phyloP scores from a whole-genome alignment of 92 coral and sea anemone genomes.

The Pocillopora grandis region DNA sequence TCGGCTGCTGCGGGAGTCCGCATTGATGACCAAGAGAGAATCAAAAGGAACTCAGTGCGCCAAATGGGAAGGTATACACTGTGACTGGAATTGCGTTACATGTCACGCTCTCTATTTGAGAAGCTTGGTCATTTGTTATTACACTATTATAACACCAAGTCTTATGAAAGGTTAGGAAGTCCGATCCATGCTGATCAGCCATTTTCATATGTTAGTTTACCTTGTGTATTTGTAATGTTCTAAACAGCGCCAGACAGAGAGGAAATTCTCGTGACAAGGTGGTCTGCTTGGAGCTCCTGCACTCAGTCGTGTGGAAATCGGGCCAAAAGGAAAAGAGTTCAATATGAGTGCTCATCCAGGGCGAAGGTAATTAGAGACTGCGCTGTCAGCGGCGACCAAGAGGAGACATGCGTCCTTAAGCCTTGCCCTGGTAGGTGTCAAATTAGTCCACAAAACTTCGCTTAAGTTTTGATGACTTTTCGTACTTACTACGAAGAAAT shows the following conservation, averaged over 20 bases:
- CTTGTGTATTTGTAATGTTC: not conserved
- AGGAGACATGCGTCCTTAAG: conserved; percentile 38
- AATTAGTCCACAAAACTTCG: not conserved
- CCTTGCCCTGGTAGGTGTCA: conserved; percentile 57
- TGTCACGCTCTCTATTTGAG: too few species aligned
- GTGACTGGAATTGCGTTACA: too few species aligned
- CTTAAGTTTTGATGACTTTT: not conserved
- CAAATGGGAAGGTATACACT: too few species aligned
- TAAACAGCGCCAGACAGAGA: conserved; percentile 20
- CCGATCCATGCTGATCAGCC: too few species aligned
- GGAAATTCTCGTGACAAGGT: conserved; percentile 41
- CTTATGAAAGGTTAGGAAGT: too few species aligned
- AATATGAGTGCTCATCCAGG: conserved; percentile 9
- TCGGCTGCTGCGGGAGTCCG: too few species aligned
- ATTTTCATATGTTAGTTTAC: too few species aligned
- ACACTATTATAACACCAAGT: too few species aligned
- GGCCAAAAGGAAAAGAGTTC: conserved; percentile 17
- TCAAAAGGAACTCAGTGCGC: too few species aligned
- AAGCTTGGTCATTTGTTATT: too few species aligned
- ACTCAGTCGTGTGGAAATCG: conserved; percentile 71
- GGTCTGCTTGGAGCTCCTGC: conserved; percentile 89
- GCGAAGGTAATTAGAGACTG: conserved; percentile 13
- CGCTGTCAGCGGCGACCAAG: conserved; percentile 29
- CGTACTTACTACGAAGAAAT: not conserved
- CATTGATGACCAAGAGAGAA: too few species aligned